Evolutionary conservation across 2,113 vertebrate species (phyloP), one percentile per base, ranked within the genome.

Genomic region (Tenebrosternarchus preto): DNA sequence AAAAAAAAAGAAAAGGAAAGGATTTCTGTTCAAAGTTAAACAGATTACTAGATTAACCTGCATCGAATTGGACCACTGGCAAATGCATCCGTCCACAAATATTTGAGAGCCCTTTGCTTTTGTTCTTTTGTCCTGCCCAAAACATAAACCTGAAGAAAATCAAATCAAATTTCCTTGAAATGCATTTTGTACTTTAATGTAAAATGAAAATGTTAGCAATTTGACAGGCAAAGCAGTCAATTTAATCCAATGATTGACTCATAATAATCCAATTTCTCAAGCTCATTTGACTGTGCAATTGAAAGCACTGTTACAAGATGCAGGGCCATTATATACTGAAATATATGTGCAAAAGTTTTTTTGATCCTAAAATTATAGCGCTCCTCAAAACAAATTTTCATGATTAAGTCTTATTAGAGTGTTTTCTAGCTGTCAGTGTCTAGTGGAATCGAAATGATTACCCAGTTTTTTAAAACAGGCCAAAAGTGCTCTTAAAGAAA

Each of bases 231-330:
- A 88, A 89, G 46, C 75, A 89, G 88, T 90, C 91, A 92, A 93
- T 94, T 92, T 90, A 89, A 89, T 92, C 89, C 80, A 89, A 90
- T 93, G 88, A 92, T 91, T 92, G 91, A 80, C 78, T 90, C 90
- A 82, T 90, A 91, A 91, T 89, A 90, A 77, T 85, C 86, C 90
- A 89, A 90, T 88, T 89, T 90, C 83, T 83, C 73, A 83, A 85
- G 80, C 85, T 86, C 84, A 87, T 92, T 92, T 92, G 85, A 88
- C 88, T 91, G 84, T 80, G 76, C 88, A 89, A 90, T 92, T 84
- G 86, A 90, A 89, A 91, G 89, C 67, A 57, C 83, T 83, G 85
- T 85, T 89, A 86, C 57, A 80, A 85, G 56, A 79, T 61, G 66
- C 46, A 50, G 53, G 46, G 27, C 64, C 56, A 59, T 82, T 83